Conservation (phyloP, 2,113 vertebrate genomes). For the Mesoclemmys tuberculata region DNA sequence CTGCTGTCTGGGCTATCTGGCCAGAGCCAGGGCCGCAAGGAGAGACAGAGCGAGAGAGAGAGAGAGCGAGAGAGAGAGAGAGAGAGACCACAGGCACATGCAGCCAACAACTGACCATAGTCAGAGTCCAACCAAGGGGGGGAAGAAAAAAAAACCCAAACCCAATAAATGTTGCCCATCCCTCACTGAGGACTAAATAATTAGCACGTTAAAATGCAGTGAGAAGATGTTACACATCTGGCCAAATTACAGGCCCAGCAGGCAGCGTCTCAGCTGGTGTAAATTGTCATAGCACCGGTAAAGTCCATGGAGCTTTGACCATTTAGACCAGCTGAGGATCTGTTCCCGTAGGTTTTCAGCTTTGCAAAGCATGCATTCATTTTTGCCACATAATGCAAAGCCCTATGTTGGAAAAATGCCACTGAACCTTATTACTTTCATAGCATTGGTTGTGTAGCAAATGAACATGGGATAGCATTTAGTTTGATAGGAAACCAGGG, state of each 20-base stretch:
- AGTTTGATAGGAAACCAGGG: not conserved
- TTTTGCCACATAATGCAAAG: conserved; percentile 40
- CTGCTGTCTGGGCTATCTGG: no score
- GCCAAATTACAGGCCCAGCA: rapidly evolving
- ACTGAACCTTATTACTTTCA: not conserved
- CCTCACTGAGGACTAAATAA: not conserved
- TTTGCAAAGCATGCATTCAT: not conserved
- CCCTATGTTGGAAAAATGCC: conserved; percentile 21
- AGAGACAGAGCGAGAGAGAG: no score
- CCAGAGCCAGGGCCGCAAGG: no score
- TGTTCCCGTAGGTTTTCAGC: not conserved
- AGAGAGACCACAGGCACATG: not conserved
- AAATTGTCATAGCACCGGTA: not conserved
- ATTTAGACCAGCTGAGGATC: not conserved
- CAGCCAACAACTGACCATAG: no score
- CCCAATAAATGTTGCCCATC: not conserved
- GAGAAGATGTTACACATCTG: not conserved
- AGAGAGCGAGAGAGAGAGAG: no score
- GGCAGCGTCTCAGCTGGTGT: not conserved
- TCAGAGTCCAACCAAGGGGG: not conserved
- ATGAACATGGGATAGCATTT: not conserved
- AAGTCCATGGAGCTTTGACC: not conserved
- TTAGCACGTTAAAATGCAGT: not conserved
- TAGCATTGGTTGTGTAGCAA: conserved; percentile 33
- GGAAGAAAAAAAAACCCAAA: not conserved